Evolutionary conservation across 2,888 invertebrate genomes (phyloP), one percentile per base, ranked within the genome.

Genomic region (Agrochola lychnidis): DNA sequence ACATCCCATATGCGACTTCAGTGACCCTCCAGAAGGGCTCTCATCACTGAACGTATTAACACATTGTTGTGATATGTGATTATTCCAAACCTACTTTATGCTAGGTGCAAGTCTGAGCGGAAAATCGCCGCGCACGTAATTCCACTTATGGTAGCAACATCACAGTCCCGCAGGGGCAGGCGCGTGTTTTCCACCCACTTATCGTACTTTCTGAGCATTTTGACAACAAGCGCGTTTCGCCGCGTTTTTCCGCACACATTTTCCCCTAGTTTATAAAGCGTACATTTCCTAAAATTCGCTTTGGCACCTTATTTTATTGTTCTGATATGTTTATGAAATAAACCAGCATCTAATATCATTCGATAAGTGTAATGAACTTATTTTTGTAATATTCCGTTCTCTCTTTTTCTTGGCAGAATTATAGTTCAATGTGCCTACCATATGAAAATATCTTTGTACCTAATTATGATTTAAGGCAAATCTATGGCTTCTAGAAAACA

Each of bases 41-140:
- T 22, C 51, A 3, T 19, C 51, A 51, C 51, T 51, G 51, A 51
- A 51, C 22, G 51, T 51, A 5, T 48, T 48, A 16, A 61, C 61
- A 71, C 36, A 53, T 87, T 69, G 53, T 77, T 80, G 81, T 80
- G 87, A 86, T 88, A 88, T 88, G 84, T 81, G 42, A 70, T 77
- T 82, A 87, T 88, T 88, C 82, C 79, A 76, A 81, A 78, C 66
- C 42, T 70, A 68, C n/a, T 63, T 45, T 45, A 19, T 42, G n/a
- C 42, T 30, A 30, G 48, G 12, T 73, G n/a, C 6, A 51, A 69
- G 40, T 42, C 40, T 51, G 57, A 51, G 70, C n/a, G n/a, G 16
- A n/a, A 51, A n/a, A 45, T 19, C 2, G 12, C 14, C 10, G 42
- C 12, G 16, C 51, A 30, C 19, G 22, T 51, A 51, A 30, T 25